phyloP scores from a whole-genome alignment of 2,888 invertebrate genomes.

The Andricus quercusramuli region DNA sequence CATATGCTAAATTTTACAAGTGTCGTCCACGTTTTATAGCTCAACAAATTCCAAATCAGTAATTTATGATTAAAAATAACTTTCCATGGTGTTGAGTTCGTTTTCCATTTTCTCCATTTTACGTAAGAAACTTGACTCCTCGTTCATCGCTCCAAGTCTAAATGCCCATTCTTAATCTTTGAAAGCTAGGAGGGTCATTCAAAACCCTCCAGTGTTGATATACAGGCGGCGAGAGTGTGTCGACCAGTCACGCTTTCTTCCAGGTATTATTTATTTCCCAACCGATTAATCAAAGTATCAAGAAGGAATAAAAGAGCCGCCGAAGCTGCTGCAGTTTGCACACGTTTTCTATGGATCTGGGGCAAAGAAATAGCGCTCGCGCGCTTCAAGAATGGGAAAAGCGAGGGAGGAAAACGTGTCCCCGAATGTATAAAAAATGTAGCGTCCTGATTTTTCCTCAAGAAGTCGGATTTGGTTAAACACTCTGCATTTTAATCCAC shows the following conservation, averaged over 20 bases:
- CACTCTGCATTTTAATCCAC: not conserved
- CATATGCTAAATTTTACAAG: not conserved
- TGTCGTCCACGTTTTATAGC: not conserved
- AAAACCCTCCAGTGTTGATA: slow-evolving; percentile 29
- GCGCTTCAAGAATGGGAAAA: slow-evolving; percentile 16
- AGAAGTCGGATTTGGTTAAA: slow-evolving; percentile 4
- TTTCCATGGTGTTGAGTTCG: not conserved
- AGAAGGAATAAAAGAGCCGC: slow-evolving; percentile 23
- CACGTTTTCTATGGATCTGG: slow-evolving; percentile 39
- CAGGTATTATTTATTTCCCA: slow-evolving; percentile 38
- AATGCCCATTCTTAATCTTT: slow-evolving; percentile 8
- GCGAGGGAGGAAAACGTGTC: slow-evolving; percentile 31
- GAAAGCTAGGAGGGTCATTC: slow-evolving; percentile 29
- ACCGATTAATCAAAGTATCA: slow-evolving; percentile 26
- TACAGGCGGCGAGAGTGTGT: slow-evolving; percentile 32
- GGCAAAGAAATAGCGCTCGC: slow-evolving; percentile 35
- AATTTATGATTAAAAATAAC: not conserved
- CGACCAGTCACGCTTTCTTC: slow-evolving; percentile 35
- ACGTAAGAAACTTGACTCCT: slow-evolving; percentile 20
- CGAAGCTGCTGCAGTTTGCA: slow-evolving; percentile 33
- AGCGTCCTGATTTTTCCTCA: slow-evolving; percentile 29
- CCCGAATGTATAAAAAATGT: slow-evolving; percentile 29
- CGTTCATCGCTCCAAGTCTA: slow-evolving; percentile 3
- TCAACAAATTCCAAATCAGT: not conserved
- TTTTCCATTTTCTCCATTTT: not conserved